A percentile compares a stretch with the other conserved stretches of the same genome.
Evolutionary conservation across 2,113 vertebrate genomes (phyloP).

Genomic region (Daphoenositta chrysoptera): DNA sequence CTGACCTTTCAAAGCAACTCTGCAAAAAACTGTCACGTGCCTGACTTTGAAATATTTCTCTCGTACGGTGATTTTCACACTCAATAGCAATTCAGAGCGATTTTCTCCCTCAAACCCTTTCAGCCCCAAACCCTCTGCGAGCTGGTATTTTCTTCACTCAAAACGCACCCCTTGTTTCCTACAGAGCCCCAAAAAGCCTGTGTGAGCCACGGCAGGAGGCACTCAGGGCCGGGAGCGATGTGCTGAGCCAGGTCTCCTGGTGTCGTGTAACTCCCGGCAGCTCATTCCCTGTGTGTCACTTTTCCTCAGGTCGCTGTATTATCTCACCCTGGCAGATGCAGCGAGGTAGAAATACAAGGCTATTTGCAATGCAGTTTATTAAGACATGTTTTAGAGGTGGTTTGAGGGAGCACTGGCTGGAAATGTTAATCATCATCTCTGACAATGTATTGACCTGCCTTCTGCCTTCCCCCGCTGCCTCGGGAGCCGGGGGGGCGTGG

Average conservation of each 20-base stretch:
- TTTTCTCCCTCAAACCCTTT: neutral
- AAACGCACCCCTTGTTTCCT: neutral
- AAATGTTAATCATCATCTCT: slow-evolving; percentile 51
- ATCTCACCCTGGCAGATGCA: slow-evolving; percentile 62
- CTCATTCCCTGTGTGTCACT: slow-evolving; percentile 46
- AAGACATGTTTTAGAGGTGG: slow-evolving; percentile 50
- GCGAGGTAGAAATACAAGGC: slow-evolving; percentile 50
- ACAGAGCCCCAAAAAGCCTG: neutral
- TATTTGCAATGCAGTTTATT: slow-evolving; percentile 60
- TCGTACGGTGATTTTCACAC: neutral
- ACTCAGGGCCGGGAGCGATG: neutral
- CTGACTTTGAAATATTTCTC: neutral
- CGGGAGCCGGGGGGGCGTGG: neutral
- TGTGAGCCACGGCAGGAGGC: neutral
- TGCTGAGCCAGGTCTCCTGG: neutral
- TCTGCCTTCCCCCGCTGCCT: neutral
- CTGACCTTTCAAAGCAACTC: neutral
- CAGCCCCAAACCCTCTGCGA: accelerated
- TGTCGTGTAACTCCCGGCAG: neutral
- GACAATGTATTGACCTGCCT: slow-evolving; percentile 14
- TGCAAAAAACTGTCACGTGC: neutral
- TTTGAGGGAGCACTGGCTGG: slow-evolving; percentile 40
- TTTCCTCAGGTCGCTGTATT: slow-evolving; percentile 42
- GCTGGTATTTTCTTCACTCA: neutral
- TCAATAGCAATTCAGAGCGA: neutral